These are phyloP conservation scores for Andrena dorsata DNA, from an alignment of 2,888 invertebrate genomes.

Conservation along the genomic window DNA sequence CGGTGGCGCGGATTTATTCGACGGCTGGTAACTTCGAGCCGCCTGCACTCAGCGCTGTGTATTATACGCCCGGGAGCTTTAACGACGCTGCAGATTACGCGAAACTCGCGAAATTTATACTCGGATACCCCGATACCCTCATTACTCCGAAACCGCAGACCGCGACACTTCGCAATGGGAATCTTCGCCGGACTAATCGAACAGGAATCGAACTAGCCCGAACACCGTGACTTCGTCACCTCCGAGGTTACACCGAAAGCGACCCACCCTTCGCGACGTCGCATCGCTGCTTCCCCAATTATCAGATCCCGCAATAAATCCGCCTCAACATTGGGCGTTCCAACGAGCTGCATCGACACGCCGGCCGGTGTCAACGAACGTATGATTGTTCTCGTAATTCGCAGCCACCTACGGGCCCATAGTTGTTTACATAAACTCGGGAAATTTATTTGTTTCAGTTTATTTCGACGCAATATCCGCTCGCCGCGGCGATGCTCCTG, in stretches of 20 bases:
- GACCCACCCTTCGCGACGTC: not conserved
- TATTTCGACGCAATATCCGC: conserved; percentile 55
- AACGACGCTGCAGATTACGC: not conserved
- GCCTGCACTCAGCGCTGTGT: not conserved
- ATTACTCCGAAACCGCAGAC: too few species aligned
- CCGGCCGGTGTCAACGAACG: conserved; percentile 39
- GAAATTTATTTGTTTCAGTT: conserved; percentile 63
- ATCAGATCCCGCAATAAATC: conserved; percentile 11
- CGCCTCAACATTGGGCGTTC: not conserved
- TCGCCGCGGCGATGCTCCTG: conserved; percentile 32
- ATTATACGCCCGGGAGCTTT: not conserved
- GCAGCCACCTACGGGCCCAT: conserved; percentile 3
- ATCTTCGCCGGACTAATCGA: not conserved
- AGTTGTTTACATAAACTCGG: conserved; percentile 55
- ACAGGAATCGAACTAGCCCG: not conserved
- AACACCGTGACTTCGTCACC: not conserved
- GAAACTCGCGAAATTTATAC: not conserved
- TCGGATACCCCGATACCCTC: too few species aligned
- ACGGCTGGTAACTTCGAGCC: not conserved
- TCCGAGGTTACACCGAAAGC: not conserved
- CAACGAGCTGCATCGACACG: not conserved
- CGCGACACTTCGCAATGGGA: too few species aligned
- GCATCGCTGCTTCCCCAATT: not conserved
- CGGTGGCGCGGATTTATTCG: conserved; percentile 16
- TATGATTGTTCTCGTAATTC: conserved; percentile 57